Base-by-base conservation (phyloP, 2,113 vertebrate genomes). In the Ceratotherium simum region DNA sequence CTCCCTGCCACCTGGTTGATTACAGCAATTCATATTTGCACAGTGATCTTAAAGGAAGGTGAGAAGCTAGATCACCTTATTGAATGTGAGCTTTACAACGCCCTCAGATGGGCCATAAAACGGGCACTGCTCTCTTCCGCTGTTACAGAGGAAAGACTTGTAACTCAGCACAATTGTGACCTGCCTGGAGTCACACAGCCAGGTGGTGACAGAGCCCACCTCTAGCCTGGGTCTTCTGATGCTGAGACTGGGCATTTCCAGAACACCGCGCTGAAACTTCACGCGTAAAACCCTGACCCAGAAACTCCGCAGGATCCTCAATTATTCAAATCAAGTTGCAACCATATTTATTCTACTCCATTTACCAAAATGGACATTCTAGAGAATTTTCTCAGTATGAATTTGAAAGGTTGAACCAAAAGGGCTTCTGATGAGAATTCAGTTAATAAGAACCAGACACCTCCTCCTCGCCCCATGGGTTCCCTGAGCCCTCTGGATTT, bases 401-500 rank as follows among this genome's bases (percentile, higher is more conserved):
- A 87, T 80, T 64, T 91, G 56, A 17, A 83, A 85, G n/a, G n/a
- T n/a, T 56, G 46, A 69, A 67, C 56, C 31, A 48, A 84, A 80
- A 62, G 56, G 31, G 64, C 62, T 79, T 69, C 84, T 72, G 36
- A 62, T 1, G 10, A 78, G n/a, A 10, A 13, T 39, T 83, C 51
- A 51, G 54, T 20, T 70, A 62, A 69, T 72, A 79, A 93, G 70
- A 95, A 27, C 17, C n/a, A 62, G 73, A 60, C 8, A 23, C 36
- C n/a, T 14, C 8, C 5, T 69, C 62, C 39, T 54, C 23, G 51
- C 76, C 56, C 8, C 2, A 1, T 7, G 0, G 0, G 2, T n/a
- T 62, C 72, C 72, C n/a, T 5, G 3, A 56, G 16, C 21, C 76
- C n/a, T 69, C 82, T 51, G n/a, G 27, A 69, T 64, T 64, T 62